These are phyloP conservation scores for Mimas tiliae DNA, from an alignment of 2,888 invertebrate species.

Conservation along the genomic window DNA sequence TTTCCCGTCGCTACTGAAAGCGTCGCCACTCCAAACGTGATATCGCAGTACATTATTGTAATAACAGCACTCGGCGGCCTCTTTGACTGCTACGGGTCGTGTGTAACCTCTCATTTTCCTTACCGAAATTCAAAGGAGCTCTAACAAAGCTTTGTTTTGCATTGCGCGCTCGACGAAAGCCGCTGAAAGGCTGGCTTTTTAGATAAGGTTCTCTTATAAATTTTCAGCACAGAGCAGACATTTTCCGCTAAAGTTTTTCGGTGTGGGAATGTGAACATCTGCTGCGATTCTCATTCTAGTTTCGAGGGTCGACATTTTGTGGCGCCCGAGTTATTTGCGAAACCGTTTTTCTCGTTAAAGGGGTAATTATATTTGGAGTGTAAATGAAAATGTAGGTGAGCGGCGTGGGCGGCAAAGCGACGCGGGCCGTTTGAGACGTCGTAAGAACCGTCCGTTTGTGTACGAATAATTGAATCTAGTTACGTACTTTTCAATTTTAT, in stretches of 20 bases:
- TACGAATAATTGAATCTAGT: constrained; percentile 14
- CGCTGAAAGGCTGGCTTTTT: constrained; percentile 81
- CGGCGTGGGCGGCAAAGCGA: neutral
- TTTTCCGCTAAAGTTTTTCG: constrained; percentile 74
- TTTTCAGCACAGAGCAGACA: constrained; percentile 72
- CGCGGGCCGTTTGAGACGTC: constrained; percentile 2
- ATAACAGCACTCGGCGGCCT: constrained; percentile 76
- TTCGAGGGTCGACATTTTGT: constrained; percentile 62
- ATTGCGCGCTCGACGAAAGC: constrained; percentile 74
- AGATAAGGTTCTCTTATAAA: constrained; percentile 81
- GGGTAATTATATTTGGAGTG: constrained; percentile 55
- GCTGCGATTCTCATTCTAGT: constrained; percentile 69
- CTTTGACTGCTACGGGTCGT: constrained; percentile 74
- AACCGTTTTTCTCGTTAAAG: constrained; percentile 59
- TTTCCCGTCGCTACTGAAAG: constrained; percentile 49
- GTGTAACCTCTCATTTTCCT: constrained; percentile 83
- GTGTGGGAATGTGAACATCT: constrained; percentile 73
- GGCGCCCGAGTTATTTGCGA: constrained; percentile 57
- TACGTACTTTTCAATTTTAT: constrained; percentile 9
- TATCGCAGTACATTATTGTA: constrained; percentile 79
- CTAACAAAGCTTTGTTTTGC: constrained; percentile 84
- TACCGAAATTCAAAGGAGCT: constrained; percentile 82
- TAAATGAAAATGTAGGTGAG: constrained; percentile 52
- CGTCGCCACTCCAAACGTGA: constrained; percentile 64
- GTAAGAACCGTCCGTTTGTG: constrained; percentile 5